Conservation (phyloP, 2,113 vertebrate genomes). For the Casuarius casuarius region DNA sequence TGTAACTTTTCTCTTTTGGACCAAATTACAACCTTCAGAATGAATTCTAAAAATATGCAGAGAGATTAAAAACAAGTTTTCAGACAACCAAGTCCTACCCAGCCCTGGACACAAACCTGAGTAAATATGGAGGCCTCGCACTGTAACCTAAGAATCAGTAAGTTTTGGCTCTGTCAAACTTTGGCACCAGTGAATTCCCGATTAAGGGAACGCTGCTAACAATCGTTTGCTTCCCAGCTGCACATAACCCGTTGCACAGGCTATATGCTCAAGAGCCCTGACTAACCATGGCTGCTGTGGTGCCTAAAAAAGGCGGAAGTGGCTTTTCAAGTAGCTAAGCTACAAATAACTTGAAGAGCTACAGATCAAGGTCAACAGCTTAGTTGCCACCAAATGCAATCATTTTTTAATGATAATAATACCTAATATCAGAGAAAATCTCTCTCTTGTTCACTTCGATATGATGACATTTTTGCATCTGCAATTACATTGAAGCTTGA, state of each 20-base stretch:
- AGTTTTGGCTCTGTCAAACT: not conserved
- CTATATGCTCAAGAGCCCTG: not conserved
- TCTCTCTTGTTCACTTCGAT: not conserved
- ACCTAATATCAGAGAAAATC: not conserved
- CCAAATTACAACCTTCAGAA: not conserved
- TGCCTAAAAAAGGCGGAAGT: not conserved
- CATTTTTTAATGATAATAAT: not conserved
- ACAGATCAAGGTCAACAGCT: not conserved
- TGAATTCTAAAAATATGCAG: not conserved
- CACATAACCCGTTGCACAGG: not conserved
- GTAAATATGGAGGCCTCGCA: not conserved
- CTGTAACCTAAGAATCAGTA: not conserved
- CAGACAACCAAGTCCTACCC: not conserved
- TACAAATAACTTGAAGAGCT: not conserved
- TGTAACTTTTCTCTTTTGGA: not conserved
- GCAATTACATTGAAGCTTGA: not conserved
- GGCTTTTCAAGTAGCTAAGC: not conserved
- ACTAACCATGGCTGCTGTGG: not conserved
- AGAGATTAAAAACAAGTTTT: not conserved
- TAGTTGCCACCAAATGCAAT: not conserved
- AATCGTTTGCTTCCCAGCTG: not conserved
- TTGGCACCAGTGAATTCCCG: not conserved
- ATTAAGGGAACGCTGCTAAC: not conserved
- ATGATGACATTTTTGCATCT: not conserved
- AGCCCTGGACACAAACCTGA: not conserved